phyloP scores from a whole-genome alignment of 2,797 vertebrate species.

The Euphonia xanthogaster region DNA sequence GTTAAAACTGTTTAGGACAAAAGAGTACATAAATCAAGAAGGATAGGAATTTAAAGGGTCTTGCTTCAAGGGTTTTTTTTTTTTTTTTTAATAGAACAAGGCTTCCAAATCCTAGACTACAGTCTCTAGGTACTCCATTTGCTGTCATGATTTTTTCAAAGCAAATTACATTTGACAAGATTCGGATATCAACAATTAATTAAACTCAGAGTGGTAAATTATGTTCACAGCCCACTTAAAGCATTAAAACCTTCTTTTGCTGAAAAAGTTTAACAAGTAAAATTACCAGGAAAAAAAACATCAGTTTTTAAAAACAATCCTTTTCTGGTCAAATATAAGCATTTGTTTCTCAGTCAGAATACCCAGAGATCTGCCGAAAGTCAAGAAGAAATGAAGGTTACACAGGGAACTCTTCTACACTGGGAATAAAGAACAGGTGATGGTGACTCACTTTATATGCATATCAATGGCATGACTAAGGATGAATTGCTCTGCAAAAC shows the following conservation, averaged over 20 bases:
- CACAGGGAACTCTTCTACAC: background rate
- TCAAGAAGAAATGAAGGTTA: background rate
- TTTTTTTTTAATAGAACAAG: background rate
- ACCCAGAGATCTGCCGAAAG: background rate
- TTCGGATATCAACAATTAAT: constrained; percentile 49
- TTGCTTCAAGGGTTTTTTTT: background rate
- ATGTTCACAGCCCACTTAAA: constrained; percentile 13
- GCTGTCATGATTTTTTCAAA: background rate
- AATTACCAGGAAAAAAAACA: background rate
- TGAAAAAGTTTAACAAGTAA: background rate
- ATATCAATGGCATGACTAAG: constrained; percentile 16
- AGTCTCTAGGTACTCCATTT: background rate
- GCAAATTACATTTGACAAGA: constrained; percentile 48
- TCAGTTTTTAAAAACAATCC: background rate
- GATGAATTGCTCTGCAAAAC: constrained; percentile 30
- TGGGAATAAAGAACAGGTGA: background rate
- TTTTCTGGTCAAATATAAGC: background rate
- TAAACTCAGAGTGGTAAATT: constrained; percentile 31
- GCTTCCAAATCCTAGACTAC: background rate
- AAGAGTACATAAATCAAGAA: background rate
- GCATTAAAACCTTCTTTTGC: background rate
- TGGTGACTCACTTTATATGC: background rate
- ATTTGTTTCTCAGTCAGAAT: background rate
- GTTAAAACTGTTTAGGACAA: background rate
- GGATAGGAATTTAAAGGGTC: background rate